phyloP scores from a whole-genome alignment of 2,888 invertebrate species.

The Pteria penguin region DNA sequence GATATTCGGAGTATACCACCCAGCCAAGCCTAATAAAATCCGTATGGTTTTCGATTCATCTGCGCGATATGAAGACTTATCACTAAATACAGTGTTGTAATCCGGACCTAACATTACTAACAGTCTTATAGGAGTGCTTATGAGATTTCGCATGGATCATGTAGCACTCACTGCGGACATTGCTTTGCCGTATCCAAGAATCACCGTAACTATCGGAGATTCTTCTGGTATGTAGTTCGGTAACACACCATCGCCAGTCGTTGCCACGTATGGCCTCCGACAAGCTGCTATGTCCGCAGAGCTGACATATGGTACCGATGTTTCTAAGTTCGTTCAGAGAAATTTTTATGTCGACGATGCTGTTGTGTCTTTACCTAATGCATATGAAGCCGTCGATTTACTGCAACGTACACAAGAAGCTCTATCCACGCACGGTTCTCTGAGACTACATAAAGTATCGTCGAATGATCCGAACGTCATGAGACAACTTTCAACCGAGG shows the following conservation, averaged over 20 bases:
- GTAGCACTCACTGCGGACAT: slow-evolving; percentile 39
- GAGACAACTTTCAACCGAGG: slow-evolving; percentile 30
- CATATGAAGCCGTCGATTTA: slow-evolving; percentile 29
- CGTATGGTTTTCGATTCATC: too few relatives aligned
- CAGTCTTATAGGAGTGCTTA: slow-evolving; percentile 32
- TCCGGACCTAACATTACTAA: slow-evolving; percentile 44
- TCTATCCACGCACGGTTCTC: slow-evolving; percentile 20
- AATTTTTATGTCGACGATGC: slow-evolving; percentile 50
- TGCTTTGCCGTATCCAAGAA: slow-evolving; percentile 41
- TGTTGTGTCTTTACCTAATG: slow-evolving; percentile 20
- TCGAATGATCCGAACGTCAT: slow-evolving; percentile 38
- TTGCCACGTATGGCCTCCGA: too few relatives aligned
- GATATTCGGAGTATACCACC: slow-evolving; percentile 19
- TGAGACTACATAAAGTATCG: slow-evolving; percentile 44
- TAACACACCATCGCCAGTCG: slow-evolving; percentile 39
- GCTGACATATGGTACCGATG: slow-evolving; percentile 7
- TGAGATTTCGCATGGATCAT: slow-evolving; percentile 33
- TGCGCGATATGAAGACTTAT: slow-evolving; percentile 20
- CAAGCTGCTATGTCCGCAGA: slow-evolving; percentile 34
- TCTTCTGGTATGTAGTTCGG: slow-evolving; percentile 42
- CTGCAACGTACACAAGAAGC: slow-evolving; percentile 33
- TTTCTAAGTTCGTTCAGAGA: slow-evolving; percentile 27
- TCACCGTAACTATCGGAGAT: slow-evolving; percentile 39
- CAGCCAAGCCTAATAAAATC: slow-evolving; percentile 16
- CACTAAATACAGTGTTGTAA: slow-evolving; percentile 37